These are phyloP conservation scores for Callyntrura sp. DNA, from an alignment of 2,888 invertebrate species.

Conservation along the genomic window DNA sequence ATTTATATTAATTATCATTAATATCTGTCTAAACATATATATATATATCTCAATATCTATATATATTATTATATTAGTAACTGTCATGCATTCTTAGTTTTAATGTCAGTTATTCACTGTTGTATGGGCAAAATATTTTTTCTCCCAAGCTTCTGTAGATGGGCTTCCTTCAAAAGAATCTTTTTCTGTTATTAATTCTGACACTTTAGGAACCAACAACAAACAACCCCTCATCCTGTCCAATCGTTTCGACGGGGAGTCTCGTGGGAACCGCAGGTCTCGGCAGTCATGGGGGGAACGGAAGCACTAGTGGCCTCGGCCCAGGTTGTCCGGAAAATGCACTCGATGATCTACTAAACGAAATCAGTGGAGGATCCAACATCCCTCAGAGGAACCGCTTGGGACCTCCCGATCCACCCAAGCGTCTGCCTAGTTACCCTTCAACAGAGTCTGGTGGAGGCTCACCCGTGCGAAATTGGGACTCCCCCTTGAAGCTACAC, in stretches of 20 bases:
- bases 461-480: conserved; percentile 82
- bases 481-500: conserved; percentile 77
- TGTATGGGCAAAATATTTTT: conserved; percentile 62
- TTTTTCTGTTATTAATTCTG: conserved; percentile 72
- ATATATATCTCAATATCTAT: conserved; percentile 34
- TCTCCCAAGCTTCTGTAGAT: conserved; percentile 67
- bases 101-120: conserved; percentile 77
- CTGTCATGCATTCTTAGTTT: conserved; percentile 77
- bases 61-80: conserved; percentile 64
- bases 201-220: conserved; percentile 67
- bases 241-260: conserved; percentile 87
- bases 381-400: conserved; percentile 77
- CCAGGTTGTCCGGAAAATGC: conserved; percentile 94
- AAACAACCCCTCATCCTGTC: conserved; percentile 81
- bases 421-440: conserved; percentile 92
- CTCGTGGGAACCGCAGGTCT: conserved; percentile 88
- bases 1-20: conserved; percentile 43
- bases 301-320: conserved; percentile 83
- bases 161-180: conserved; percentile 68
- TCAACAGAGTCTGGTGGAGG: conserved; percentile 87
- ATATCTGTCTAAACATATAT: conserved; percentile 45
- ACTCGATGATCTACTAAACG: conserved; percentile 89
- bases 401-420: conserved; percentile 83
- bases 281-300: conserved; percentile 87
- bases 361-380: conserved; percentile 85